phyloP scores from a whole-genome alignment of 2,888 invertebrate species.

The Mythimna lalbum region DNA sequence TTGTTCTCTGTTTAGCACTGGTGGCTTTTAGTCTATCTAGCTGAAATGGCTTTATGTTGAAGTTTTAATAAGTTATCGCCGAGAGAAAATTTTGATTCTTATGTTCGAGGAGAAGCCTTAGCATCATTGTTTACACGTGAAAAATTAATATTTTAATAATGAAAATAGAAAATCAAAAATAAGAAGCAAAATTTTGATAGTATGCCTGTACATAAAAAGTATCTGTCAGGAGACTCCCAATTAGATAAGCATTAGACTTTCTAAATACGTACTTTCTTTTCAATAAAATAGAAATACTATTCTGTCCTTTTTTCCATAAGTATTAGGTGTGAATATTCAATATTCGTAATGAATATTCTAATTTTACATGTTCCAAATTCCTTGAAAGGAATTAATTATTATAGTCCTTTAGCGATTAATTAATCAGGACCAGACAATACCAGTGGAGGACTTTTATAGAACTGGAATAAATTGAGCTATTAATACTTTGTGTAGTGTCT shows the following conservation, averaged over 20 bases:
- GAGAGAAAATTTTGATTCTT: constrained; percentile 24
- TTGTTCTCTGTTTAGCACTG: constrained; percentile 48
- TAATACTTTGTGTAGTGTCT: not conserved
- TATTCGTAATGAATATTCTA: constrained; percentile 23
- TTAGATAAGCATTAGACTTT: not conserved
- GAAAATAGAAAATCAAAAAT: too few relatives aligned
- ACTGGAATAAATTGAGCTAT: not conserved
- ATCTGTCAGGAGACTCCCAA: not conserved
- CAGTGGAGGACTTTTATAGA: not conserved
- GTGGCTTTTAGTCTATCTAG: constrained; percentile 44
- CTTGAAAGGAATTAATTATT: constrained; percentile 26
- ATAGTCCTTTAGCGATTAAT: constrained; percentile 21
- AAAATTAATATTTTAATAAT: not conserved
- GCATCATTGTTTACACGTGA: not conserved
- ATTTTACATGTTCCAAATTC: constrained; percentile 14
- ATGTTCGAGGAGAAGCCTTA: not conserved
- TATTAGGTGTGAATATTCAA: not conserved
- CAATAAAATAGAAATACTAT: not conserved
- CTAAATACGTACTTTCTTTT: not conserved
- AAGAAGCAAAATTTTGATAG: too few relatives aligned
- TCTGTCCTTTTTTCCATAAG: not conserved
- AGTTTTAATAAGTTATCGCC: constrained; percentile 32
- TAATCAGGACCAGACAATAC: constrained; percentile 1
- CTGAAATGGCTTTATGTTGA: constrained; percentile 31
- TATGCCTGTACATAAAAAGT: not conserved